These are phyloP conservation scores for Silurus aristotelis DNA, from an alignment of 2,797 vertebrate genomes.

Conservation along the genomic window DNA sequence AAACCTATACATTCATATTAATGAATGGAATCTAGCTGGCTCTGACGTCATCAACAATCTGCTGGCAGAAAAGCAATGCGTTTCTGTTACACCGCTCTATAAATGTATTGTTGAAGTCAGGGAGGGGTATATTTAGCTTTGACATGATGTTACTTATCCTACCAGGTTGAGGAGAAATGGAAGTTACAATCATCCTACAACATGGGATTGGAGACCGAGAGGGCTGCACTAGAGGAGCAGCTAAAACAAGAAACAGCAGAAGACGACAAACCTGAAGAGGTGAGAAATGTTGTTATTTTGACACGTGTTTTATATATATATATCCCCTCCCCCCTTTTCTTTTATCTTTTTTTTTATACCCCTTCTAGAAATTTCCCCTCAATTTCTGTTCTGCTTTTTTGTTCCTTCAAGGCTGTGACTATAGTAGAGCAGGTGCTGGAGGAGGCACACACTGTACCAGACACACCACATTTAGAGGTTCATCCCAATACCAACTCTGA, in stretches of 20 bases:
- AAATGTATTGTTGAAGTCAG: neutral
- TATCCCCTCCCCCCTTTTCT: neutral
- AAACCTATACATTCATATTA: neutral
- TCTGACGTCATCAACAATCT: neutral
- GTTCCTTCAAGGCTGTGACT: slow-evolving; percentile 74
- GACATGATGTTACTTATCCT: neutral
- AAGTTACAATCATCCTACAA: slow-evolving; percentile 66
- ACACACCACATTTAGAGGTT: slow-evolving; percentile 44
- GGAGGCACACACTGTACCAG: slow-evolving; percentile 54
- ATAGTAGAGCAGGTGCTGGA: slow-evolving; percentile 63
- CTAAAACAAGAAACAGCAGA: slow-evolving; percentile 67
- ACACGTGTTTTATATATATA: neutral
- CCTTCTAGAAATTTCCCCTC: no score
- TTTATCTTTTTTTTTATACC: neutral
- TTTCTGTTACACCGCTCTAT: neutral
- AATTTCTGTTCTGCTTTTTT: neutral
- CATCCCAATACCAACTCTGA: slow-evolving; percentile 21
- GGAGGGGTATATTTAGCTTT: neutral
- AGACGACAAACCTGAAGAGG: slow-evolving; percentile 72
- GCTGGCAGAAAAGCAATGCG: no score
- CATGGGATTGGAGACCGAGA: slow-evolving; percentile 68
- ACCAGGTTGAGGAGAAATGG: slow-evolving; percentile 68
- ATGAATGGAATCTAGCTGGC: neutral
- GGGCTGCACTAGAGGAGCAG: slow-evolving; percentile 65
- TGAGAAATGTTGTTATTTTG: slow-evolving; percentile 35